Evolutionary conservation across 2,113 vertebrate genomes (phyloP).

Genomic region (Spea multiplicata): DNA sequence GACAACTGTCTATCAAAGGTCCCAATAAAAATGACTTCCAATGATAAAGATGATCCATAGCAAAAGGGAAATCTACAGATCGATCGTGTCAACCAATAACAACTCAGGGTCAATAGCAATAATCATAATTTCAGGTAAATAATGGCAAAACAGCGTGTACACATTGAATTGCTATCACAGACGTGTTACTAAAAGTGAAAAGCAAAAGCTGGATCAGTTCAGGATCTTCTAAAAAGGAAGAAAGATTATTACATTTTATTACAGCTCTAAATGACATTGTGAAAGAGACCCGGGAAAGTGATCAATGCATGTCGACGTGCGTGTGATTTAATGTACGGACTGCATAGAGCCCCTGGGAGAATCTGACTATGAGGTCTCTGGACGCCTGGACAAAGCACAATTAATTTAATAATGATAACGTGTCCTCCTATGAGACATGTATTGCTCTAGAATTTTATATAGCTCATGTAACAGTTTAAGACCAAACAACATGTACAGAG

Average conservation of each 20-base stretch:
- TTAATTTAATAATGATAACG: slow-evolving; percentile 35
- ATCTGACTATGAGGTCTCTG: neutral
- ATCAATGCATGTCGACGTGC: slow-evolving; percentile 18
- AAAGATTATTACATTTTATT: slow-evolving; percentile 27
- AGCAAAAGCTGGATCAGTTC: no score
- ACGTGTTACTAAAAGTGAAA: no score
- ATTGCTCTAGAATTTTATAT: slow-evolving; percentile 8
- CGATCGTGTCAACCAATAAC: slow-evolving; percentile 3
- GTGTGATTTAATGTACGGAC: slow-evolving; percentile 19
- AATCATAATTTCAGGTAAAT: neutral
- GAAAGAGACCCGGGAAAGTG: neutral
- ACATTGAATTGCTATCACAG: no score
- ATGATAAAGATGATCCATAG: no score
- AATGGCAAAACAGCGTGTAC: no score
- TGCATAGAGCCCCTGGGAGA: slow-evolving; percentile 17
- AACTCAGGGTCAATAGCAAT: neutral
- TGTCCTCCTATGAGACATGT: neutral
- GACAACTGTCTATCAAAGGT: no score
- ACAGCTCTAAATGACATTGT: slow-evolving; percentile 7
- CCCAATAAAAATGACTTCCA: no score
- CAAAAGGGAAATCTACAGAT: slow-evolving; percentile 1
- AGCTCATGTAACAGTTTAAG: neutral
- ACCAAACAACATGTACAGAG: no score
- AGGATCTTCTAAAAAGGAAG: no score
- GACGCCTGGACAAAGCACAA: slow-evolving; percentile 11